Evolutionary conservation across 2,113 vertebrate genomes (phyloP).

Genomic region (Podocnemis expansa): DNA sequence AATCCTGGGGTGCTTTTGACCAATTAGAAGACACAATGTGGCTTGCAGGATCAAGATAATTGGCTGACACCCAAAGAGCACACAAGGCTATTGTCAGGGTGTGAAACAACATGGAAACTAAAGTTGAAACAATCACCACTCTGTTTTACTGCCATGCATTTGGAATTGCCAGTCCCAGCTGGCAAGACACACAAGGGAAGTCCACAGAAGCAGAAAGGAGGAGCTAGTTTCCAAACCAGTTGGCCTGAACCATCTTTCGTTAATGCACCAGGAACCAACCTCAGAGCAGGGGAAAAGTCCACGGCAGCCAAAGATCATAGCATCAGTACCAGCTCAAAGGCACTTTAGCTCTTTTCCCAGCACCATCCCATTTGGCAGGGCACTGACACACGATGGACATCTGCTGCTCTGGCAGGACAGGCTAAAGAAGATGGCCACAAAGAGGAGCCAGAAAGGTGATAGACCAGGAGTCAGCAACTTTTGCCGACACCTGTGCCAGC

Average conservation of each 20-base stretch:
- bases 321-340: background rate
- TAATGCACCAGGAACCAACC: fast-evolving
- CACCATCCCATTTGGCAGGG: background rate
- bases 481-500: no score
- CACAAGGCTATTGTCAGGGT: fast-evolving
- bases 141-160: background rate
- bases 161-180: background rate
- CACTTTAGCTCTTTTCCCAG: background rate
- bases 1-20: background rate
- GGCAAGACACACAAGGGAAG: background rate
- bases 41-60: background rate
- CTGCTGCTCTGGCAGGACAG: background rate
- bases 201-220: background rate
- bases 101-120: background rate
- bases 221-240: no score
- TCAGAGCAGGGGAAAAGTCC: background rate
- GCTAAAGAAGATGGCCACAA: background rate
- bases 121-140: background rate
- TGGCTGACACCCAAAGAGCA: background rate
- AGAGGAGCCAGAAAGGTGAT: background rate
- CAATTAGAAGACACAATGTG: background rate
- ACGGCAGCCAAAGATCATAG: fast-evolving
- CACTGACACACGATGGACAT: background rate
- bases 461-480: no score
- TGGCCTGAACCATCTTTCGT: background rate